These are phyloP conservation scores for Leptoteleia sp. DNA, from an alignment of 1,140 invertebrate species.

Conservation along the genomic window DNA sequence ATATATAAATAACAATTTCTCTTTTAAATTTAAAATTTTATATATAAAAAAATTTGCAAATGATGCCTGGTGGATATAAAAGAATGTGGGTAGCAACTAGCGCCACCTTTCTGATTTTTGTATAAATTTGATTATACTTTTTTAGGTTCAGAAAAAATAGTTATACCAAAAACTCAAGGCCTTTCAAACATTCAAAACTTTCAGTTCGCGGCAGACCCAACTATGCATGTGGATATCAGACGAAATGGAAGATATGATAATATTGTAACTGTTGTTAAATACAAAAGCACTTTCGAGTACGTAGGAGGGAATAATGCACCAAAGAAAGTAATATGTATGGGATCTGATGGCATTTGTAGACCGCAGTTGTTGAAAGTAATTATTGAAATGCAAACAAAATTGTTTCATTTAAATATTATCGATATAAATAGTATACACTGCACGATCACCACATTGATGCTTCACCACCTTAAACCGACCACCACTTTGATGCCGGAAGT, in stretches of 20 bases:
- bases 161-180: constrained; percentile 49
- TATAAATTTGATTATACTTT: not conserved
- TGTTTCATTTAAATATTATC: too few species aligned
- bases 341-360: constrained; percentile 89
- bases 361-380: constrained; percentile 91
- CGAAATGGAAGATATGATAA: constrained; percentile 83
- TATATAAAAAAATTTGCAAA: too few species aligned
- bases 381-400: not conserved
- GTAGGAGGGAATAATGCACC: constrained; percentile 95
- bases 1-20: too few species aligned
- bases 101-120: too few species aligned
- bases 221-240: constrained; percentile 85
- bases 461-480: too few species aligned
- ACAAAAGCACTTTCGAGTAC: constrained; percentile 83
- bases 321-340: constrained; percentile 90
- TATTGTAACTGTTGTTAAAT: constrained; percentile 81
- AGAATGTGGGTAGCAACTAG: too few species aligned
- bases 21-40: too few species aligned
- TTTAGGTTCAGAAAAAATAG: constrained; percentile 11
- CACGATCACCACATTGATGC: too few species aligned
- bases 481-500: too few species aligned
- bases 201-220: constrained; percentile 83
- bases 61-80: too few species aligned
- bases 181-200: constrained; percentile 70
- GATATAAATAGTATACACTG: too few species aligned